phyloP scores from a whole-genome alignment of 1,140 invertebrate species.

The Varroa destructor region DNA sequence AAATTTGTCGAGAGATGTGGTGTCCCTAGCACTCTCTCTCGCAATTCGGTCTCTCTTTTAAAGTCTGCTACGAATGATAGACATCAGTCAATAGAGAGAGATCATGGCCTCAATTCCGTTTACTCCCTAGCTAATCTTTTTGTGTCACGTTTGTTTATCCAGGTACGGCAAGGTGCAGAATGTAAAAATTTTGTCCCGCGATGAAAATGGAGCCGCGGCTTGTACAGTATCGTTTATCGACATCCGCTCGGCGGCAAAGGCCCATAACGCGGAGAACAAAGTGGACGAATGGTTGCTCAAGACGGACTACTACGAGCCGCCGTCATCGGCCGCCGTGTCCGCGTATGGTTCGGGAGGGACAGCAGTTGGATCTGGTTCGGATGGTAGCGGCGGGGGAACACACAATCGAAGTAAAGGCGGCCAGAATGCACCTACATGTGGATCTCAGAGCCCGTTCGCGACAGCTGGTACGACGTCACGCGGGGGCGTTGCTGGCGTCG shows the following conservation, averaged over 20 bases:
- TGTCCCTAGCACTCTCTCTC: too few species aligned
- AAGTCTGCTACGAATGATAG: too few species aligned
- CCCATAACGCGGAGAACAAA: slow-evolving; percentile 72
- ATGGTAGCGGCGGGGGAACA: slow-evolving; percentile 38
- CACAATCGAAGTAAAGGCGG: slow-evolving; percentile 30
- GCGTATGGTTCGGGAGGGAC: slow-evolving; percentile 32
- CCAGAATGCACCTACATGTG: slow-evolving; percentile 42
- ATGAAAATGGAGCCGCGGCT: slow-evolving; percentile 45
- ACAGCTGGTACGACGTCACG: neutral
- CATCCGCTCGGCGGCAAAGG: slow-evolving; percentile 86
- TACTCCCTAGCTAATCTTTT: too few species aligned
- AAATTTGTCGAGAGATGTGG: too few species aligned
- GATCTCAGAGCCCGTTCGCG: slow-evolving; percentile 35
- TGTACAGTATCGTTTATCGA: slow-evolving; percentile 91
- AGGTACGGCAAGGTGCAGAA: slow-evolving; percentile 92
- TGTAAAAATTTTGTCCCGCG: slow-evolving; percentile 65
- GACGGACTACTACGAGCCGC: slow-evolving; percentile 83
- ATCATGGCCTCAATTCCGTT: too few species aligned
- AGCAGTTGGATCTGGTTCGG: slow-evolving; percentile 36
- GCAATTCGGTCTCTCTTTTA: too few species aligned
- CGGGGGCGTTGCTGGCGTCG: too few species aligned
- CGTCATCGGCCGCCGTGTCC: slow-evolving; percentile 35
- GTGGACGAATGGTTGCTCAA: slow-evolving; percentile 66
- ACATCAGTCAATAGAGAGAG: too few species aligned
- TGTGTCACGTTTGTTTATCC: slow-evolving; percentile 38